Percentiles rank a stretch among this genome's conserved stretches.
These are phyloP conservation scores for Neogale vison DNA, from an alignment of 2,113 vertebrate species.

Conservation along the genomic window DNA sequence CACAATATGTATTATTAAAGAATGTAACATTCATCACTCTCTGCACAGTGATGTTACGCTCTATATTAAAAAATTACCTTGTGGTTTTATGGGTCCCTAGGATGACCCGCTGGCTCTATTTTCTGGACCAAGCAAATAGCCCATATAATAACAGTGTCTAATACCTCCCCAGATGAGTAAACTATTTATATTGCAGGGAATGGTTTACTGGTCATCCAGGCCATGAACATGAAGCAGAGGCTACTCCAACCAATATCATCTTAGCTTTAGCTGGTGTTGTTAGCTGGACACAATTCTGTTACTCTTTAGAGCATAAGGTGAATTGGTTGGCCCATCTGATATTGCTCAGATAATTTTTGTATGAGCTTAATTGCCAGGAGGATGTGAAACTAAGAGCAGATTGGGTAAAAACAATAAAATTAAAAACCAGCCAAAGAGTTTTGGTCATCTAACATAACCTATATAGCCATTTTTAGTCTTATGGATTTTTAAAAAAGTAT, in stretches of 20 bases:
- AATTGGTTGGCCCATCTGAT: background rate
- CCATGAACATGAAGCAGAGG: background rate
- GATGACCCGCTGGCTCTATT: conserved; percentile 34
- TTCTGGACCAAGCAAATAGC: conserved; percentile 47
- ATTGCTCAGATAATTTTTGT: background rate
- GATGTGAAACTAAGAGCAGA: background rate
- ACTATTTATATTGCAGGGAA: background rate
- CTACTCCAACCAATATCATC: background rate
- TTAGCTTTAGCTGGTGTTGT: background rate
- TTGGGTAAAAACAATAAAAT: background rate
- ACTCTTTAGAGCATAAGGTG: background rate
- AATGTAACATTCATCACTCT: background rate
- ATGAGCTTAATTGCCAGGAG: background rate
- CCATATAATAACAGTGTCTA: background rate
- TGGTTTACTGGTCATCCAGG: background rate
- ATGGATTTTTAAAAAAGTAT: background rate
- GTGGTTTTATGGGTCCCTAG: conserved; percentile 14
- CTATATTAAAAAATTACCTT: background rate
- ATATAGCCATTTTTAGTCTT: background rate
- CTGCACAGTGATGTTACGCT: background rate
- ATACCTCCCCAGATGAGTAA: background rate
- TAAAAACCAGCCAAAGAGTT: background rate
- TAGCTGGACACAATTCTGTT: background rate
- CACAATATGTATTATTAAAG: background rate
- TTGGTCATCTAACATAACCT: background rate